These are phyloP conservation scores for Coranthus polyacanthus DNA, from an alignment of 2,797 vertebrate species.

Conservation along the genomic window DNA sequence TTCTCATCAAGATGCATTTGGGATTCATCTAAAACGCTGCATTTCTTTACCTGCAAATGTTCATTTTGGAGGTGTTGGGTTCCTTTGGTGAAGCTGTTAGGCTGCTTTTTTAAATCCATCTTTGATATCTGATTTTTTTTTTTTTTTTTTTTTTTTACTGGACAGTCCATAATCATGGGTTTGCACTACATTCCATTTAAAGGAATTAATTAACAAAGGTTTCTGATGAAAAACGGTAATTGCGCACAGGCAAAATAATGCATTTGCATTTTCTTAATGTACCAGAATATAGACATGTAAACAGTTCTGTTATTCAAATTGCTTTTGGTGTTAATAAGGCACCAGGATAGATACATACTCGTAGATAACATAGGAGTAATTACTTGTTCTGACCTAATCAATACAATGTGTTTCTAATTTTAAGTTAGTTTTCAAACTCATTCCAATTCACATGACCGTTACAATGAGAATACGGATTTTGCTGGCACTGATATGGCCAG, in stretches of 20 bases:
- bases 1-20: slow-evolving; percentile 42
- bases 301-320: slow-evolving; percentile 5
- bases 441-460: too few relatives aligned
- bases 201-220: too few relatives aligned
- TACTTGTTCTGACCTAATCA: slow-evolving; percentile 25
- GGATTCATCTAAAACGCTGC: slow-evolving; percentile 26
- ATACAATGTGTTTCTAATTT: slow-evolving; percentile 1
- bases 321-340: background rate
- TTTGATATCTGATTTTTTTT: too few relatives aligned
- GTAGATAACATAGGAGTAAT: background rate
- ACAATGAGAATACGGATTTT: background rate
- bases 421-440: background rate
- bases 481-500: slow-evolving; percentile 6
- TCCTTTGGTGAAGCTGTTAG: background rate
- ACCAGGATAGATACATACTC: background rate
- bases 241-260: background rate
- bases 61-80: background rate
- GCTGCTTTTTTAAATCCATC: background rate
- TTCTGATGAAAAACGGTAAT: slow-evolving; percentile 10
- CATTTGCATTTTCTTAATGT: background rate
- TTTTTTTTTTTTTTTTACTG: too few relatives aligned
- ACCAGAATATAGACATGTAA: too few relatives aligned
- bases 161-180: background rate
- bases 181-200: background rate
- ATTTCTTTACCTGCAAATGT: background rate